phyloP scores from a whole-genome alignment of 2,888 invertebrate genomes.

The Barypeithes pellucidus region DNA sequence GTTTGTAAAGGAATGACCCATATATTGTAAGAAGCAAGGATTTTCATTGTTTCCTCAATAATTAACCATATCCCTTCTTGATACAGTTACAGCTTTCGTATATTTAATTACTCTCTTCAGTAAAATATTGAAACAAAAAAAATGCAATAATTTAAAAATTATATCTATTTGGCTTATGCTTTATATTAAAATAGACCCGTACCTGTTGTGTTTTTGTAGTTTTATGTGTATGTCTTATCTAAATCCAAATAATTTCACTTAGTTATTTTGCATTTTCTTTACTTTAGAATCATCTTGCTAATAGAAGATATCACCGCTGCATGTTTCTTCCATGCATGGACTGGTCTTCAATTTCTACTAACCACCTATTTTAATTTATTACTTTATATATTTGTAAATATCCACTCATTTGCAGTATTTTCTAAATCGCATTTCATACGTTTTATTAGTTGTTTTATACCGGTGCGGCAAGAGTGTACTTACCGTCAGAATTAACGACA shows the following conservation, averaged over 20 bases:
- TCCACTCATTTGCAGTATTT: conserved; percentile 14
- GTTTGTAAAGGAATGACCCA: no score
- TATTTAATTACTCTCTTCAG: no score
- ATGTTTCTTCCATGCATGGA: conserved; percentile 49
- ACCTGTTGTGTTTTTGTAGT: not conserved
- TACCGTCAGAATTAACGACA: no score
- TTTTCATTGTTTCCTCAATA: no score
- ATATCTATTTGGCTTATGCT: not conserved
- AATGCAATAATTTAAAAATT: no score
- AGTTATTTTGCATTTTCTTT: conserved; percentile 38
- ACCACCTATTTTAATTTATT: conserved; percentile 42
- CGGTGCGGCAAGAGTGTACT: not conserved
- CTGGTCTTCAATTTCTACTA: conserved; percentile 43
- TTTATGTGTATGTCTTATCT: conserved; percentile 9
- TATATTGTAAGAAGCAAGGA: no score
- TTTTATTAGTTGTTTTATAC: conserved; percentile 7
- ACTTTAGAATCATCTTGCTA: conserved; percentile 53
- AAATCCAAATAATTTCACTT: conserved; percentile 24
- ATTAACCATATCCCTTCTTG: no score
- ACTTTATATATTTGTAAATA: conserved; percentile 37
- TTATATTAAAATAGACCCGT: conserved; percentile 13
- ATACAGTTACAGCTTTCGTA: no score
- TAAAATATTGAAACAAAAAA: no score
- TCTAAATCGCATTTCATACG: not conserved
- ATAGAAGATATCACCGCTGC: conserved; percentile 43